phyloP scores from a whole-genome alignment of 1,140 invertebrate genomes.

The Druon quercuslanigerum region DNA sequence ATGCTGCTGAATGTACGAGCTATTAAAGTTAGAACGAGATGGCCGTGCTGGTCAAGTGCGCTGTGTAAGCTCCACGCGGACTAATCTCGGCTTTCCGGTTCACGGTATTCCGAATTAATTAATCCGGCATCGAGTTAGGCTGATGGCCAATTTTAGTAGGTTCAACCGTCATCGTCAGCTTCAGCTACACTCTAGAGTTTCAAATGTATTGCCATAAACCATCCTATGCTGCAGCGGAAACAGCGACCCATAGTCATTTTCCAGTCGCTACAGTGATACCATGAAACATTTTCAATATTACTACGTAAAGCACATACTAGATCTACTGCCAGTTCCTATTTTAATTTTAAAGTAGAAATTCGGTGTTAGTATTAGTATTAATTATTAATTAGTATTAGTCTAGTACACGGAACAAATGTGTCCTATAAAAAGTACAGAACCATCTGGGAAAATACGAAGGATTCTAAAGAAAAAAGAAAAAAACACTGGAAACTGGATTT shows the following conservation, averaged over 20 bases:
- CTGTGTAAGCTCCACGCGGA: slow-evolving; percentile 43
- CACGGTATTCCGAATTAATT: slow-evolving; percentile 67
- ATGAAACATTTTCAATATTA: too few species aligned
- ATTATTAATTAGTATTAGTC: too few species aligned
- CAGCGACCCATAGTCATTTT: slow-evolving; percentile 12
- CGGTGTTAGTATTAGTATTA: too few species aligned
- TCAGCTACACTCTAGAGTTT: slow-evolving; percentile 12
- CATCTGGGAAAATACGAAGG: too few species aligned
- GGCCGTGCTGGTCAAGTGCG: slow-evolving; percentile 23
- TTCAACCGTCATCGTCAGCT: slow-evolving; percentile 43
- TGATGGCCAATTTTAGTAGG: slow-evolving; percentile 61
- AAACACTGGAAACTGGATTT: too few species aligned
- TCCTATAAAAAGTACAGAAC: too few species aligned
- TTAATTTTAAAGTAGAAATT: too few species aligned
- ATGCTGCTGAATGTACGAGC: slow-evolving; percentile 19
- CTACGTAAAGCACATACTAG: neutral
- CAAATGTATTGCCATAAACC: slow-evolving; percentile 22
- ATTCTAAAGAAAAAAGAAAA: too few species aligned
- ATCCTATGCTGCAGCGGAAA: slow-evolving; percentile 4
- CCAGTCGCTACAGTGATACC: neutral
- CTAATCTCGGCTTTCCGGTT: slow-evolving; percentile 61
- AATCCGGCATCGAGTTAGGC: slow-evolving; percentile 63
- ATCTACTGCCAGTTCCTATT: too few species aligned
- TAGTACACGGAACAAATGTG: too few species aligned
- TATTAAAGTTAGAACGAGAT: slow-evolving; percentile 35